Conservation (phyloP, 2,113 vertebrate genomes). For the Porphyrio hochstetteri region DNA sequence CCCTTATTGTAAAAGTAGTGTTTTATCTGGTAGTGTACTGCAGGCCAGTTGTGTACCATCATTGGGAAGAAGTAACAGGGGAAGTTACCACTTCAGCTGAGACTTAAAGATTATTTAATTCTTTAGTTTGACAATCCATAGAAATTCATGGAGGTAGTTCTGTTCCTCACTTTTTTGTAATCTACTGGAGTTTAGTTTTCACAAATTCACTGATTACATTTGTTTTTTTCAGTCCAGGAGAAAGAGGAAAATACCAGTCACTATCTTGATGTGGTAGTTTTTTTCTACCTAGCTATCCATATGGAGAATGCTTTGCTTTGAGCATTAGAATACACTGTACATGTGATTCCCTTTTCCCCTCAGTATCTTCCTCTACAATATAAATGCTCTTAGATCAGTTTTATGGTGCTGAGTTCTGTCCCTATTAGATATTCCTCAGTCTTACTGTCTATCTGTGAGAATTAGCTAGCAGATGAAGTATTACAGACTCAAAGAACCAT, state of each 20-base stretch:
- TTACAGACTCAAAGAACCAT: no score
- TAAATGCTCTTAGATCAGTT: not conserved
- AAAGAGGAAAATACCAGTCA: not conserved
- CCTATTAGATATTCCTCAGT: not conserved
- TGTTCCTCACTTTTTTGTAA: not conserved
- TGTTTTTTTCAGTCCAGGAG: not conserved
- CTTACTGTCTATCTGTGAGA: not conserved
- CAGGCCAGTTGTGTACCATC: not conserved
- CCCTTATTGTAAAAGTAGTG: not conserved
- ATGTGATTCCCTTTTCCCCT: not conserved
- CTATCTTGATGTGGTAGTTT: not conserved
- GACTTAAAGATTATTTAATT: not conserved
- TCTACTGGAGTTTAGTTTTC: not conserved
- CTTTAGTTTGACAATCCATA: not conserved
- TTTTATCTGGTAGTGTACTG: not conserved
- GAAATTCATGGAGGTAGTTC: not conserved
- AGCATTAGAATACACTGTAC: accelerated
- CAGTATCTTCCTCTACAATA: not conserved
- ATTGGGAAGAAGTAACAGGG: not conserved
- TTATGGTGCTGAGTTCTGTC: not conserved
- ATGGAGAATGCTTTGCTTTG: not conserved
- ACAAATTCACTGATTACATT: not conserved
- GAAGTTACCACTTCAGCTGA: not conserved
- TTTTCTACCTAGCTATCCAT: not conserved
- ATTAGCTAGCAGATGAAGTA: not conserved